Evolutionary conservation across 37 sponge, comb jelly and placozoan genomes (phyloP), one percentile per base, ranked within the genome.

Genomic region (Beroe ovata): DNA sequence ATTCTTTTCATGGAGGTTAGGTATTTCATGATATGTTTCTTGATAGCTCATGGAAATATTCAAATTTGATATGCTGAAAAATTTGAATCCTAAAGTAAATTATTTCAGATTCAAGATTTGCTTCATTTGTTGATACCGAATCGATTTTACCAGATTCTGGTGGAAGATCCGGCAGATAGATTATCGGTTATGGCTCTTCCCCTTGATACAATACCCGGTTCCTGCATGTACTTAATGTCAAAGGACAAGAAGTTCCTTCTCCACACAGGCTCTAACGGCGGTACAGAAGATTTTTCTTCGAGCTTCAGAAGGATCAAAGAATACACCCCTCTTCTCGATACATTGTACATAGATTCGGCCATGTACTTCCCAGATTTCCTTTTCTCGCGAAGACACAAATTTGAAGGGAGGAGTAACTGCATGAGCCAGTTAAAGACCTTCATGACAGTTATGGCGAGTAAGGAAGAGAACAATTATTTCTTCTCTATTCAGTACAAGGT

Each of bases 61-160:
- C n/a, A n/a, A 47, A 47, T 47, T 47, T 47, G 11, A 47, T 47
- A 11, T 6, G 54, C 11, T 47, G 11, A 47, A 11, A 6, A 47
- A 47, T 11, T 47, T 47, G 54, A 6, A 6, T 47, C 11, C 54
- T 47, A 16, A 16, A 47, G n/a, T n/a, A n/a, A n/a, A n/a, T n/a
- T n/a, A n/a, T 71, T 71, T 36, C 84, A 77, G 84, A 77, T 77
- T 11, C 84, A 77, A 40, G 84, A 77, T 23, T 25, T 77, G 38
- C 28, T 77, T n/a, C 21, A 77, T 54, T 19, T 8, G 38, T 19
- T 77, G 22, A 25, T 42, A 4, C 84, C 84, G 3, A 42, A 42
- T 25, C 26, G 28, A n/a, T 35, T 77, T 0, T 77, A 77, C 38
- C 84, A 77, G 54, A 42, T 77, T 26, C 42, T 42, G 18, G 54